A percentile compares a stretch with the other conserved stretches of the same genome.
Evolutionary conservation across 2,113 vertebrate species (phyloP).

Genomic region (Pyxicephalus adspersus): DNA sequence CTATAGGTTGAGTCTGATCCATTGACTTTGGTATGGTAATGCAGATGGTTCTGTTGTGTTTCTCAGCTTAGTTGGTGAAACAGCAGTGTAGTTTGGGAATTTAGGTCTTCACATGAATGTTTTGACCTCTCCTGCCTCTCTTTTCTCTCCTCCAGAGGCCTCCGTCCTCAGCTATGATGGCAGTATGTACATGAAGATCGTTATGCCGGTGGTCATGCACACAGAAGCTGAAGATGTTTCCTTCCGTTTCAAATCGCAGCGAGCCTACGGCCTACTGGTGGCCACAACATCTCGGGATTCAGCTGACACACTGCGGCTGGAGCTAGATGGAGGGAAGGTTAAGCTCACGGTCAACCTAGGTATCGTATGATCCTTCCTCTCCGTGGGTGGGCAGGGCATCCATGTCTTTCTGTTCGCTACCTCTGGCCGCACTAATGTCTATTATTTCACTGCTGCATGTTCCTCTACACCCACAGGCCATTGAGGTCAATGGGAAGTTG

Average conservation of each 20-base stretch:
- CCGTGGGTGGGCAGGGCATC: background rate
- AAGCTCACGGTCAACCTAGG: slow-evolving; percentile 98
- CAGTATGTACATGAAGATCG: slow-evolving; percentile 98
- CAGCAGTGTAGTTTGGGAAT: no score
- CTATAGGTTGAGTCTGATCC: no score
- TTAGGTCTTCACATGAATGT: no score
- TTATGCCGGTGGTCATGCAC: slow-evolving; percentile 92
- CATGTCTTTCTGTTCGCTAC: slow-evolving; percentile 54
- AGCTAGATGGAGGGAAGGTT: slow-evolving; percentile 92
- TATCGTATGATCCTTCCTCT: slow-evolving; percentile 79
- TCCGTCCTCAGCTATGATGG: slow-evolving; percentile 94
- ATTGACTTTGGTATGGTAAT: no score
- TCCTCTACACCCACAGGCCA: background rate
- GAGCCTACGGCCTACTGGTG: slow-evolving; percentile 91
- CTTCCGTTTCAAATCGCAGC: slow-evolving; percentile 95
- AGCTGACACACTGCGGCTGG: slow-evolving; percentile 89
- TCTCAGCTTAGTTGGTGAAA: no score
- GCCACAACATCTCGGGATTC: slow-evolving; percentile 94
- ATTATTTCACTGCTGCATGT: slow-evolving; percentile 52
- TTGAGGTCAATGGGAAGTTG: background rate
- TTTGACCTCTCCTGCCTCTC: background rate
- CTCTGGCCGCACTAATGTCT: slow-evolving; percentile 75
- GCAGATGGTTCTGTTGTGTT: no score
- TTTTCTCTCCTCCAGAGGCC: slow-evolving; percentile 78
- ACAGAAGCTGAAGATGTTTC: slow-evolving; percentile 96